Conservation (phyloP, 2,113 vertebrate species). For the Cebus imitator region DNA sequence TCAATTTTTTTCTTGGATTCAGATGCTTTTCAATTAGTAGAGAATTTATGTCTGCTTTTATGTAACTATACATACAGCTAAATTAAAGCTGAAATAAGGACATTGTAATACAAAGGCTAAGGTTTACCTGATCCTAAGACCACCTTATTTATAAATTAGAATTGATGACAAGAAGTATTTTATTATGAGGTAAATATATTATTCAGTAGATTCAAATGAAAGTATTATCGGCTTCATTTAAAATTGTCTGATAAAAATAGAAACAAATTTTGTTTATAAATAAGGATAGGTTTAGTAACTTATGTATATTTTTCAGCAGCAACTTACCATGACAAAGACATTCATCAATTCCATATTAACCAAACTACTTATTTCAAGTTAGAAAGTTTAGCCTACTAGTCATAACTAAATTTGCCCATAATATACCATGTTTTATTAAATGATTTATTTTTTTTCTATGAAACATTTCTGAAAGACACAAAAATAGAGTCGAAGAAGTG, state of each 20-base stretch:
- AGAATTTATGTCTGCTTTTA: not conserved
- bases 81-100: not conserved
- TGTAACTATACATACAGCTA: not conserved
- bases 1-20: not conserved
- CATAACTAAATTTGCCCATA: not conserved
- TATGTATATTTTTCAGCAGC: not conserved
- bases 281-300: not conserved
- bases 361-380: not conserved
- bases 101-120: not conserved
- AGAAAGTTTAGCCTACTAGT: not conserved
- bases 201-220: not conserved
- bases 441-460: not conserved
- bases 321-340: not conserved
- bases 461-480: not conserved
- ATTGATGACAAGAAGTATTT: conserved; percentile 2
- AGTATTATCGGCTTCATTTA: not conserved
- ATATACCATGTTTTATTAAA: not conserved
- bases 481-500: not conserved
- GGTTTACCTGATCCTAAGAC: not conserved
- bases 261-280: not conserved
- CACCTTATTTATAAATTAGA: not conserved
- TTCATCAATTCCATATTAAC: not conserved
- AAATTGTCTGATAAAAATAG: not conserved
- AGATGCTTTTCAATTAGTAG: not conserved
- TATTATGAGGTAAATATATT: not conserved